Evolutionary conservation across 2,113 vertebrate genomes (phyloP).

Genomic region (Chloroceryle aenea): DNA sequence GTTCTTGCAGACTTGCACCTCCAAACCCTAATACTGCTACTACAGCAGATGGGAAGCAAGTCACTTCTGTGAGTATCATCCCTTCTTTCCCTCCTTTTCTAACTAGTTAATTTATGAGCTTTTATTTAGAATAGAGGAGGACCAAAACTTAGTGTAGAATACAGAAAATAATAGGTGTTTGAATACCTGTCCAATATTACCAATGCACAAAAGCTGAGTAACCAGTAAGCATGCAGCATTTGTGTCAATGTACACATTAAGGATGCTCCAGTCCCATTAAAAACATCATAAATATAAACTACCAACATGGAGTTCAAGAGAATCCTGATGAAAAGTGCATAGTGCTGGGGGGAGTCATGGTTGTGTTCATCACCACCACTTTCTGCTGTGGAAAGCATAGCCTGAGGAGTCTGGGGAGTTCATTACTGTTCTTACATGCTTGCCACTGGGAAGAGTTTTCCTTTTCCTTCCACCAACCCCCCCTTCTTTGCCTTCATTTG

Average conservation of each 20-base stretch:
- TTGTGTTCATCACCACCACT: fast-evolving
- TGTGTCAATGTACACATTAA: neutral
- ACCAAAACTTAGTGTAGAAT: neutral
- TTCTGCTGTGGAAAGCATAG: neutral
- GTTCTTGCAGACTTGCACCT: neutral
- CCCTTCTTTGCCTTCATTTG: neutral
- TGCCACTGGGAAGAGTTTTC: neutral
- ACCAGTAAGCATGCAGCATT: neutral
- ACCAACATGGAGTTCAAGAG: neutral
- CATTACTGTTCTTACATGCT: neutral
- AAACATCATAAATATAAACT: neutral
- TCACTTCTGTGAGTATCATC: neutral
- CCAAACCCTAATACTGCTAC: neutral
- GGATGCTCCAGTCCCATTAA: neutral
- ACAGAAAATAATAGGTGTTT: neutral
- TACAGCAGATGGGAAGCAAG: neutral
- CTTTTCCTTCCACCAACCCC: neutral
- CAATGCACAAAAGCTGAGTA: neutral
- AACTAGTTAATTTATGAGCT: neutral
- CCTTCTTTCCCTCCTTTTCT: neutral
- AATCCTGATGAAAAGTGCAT: neutral
- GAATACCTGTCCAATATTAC: neutral
- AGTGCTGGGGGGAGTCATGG: neutral
- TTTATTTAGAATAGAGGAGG: neutral
- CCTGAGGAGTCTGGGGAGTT: neutral